These are phyloP conservation scores for Zelleria hepariella DNA, from an alignment of 2,888 invertebrate species.

Conservation along the genomic window DNA sequence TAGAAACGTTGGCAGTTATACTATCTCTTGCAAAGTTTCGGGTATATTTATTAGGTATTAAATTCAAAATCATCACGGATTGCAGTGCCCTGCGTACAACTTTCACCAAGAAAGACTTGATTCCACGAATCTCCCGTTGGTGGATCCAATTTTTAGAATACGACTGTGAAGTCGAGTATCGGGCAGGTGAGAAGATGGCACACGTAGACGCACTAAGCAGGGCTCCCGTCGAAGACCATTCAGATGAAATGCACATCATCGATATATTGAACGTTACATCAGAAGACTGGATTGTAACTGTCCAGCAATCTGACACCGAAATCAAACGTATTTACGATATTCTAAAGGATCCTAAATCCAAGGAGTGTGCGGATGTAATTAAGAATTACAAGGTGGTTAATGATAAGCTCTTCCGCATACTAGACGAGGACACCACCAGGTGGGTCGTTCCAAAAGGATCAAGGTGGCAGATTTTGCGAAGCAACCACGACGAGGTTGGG, in stretches of 20 bases:
- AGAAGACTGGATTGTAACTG: conserved; percentile 13
- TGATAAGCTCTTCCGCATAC: conserved; percentile 3
- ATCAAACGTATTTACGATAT: conserved; percentile 1
- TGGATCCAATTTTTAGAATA: conserved; percentile 26
- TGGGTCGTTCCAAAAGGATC: conserved; percentile 17
- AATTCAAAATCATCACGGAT: conserved; percentile 17
- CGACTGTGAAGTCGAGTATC: conserved; percentile 22
- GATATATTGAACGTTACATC: conserved; percentile 9
- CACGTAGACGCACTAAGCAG: conserved; percentile 24
- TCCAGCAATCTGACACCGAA: conserved; percentile 13
- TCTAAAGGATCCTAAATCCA: neutral
- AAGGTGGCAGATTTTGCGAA: conserved; percentile 14
- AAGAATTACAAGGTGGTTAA: neutral
- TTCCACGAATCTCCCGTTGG: conserved; percentile 28
- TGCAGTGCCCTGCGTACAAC: conserved; percentile 23
- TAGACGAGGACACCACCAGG: conserved; percentile 10
- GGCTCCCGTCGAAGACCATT: conserved; percentile 10
- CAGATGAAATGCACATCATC: neutral
- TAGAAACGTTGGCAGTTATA: conserved; percentile 29
- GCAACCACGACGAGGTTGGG: conserved; percentile 16
- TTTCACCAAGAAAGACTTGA: conserved; percentile 20
- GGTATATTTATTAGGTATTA: conserved; percentile 20
- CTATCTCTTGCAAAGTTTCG: conserved; percentile 16
- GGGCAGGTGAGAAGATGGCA: conserved; percentile 22
- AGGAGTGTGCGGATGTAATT: neutral